Conservation (phyloP, 2,888 invertebrate species). For the Ormyrus rosae region DNA sequence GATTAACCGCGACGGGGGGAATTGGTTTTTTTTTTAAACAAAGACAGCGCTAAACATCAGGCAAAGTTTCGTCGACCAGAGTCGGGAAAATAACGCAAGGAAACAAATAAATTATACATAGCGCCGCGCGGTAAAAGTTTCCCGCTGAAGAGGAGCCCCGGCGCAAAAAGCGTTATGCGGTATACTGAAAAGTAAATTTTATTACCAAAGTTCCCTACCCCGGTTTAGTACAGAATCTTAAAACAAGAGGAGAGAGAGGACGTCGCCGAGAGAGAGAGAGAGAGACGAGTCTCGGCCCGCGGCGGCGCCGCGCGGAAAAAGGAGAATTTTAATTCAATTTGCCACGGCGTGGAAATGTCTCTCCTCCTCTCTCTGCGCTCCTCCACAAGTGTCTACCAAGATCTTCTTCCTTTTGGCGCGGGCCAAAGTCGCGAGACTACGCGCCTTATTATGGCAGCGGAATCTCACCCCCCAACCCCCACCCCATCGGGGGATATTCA, state of each 20-base stretch:
- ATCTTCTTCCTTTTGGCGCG: neutral
- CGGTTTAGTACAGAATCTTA: slow-evolving; percentile 4
- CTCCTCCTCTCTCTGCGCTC: neutral
- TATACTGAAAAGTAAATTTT: slow-evolving; percentile 21
- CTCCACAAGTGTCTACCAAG: slow-evolving; percentile 28
- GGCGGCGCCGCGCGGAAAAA: neutral
- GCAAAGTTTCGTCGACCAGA: neutral
- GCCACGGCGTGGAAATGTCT: slow-evolving; percentile 4
- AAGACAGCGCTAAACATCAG: neutral
- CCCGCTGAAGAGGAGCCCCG: too few species aligned
- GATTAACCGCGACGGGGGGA: neutral
- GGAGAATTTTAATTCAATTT: slow-evolving; percentile 47
- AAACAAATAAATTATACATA: too few species aligned
- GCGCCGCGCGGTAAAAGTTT: too few species aligned
- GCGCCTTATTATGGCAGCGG: slow-evolving; percentile 30
- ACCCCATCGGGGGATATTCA: slow-evolving; percentile 32
- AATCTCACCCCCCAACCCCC: too few species aligned
- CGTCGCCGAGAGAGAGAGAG: too few species aligned
- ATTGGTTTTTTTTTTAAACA: neutral
- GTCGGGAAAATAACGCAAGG: neutral
- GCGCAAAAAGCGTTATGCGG: neutral
- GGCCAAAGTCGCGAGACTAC: neutral
- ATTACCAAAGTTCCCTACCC: slow-evolving; percentile 26
- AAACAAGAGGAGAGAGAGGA: neutral
- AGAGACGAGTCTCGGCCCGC: too few species aligned